Evolutionary conservation across 2,888 invertebrate species (phyloP), one percentile per base, ranked within the genome.

Genomic region (Neoaliturus tenellus): DNA sequence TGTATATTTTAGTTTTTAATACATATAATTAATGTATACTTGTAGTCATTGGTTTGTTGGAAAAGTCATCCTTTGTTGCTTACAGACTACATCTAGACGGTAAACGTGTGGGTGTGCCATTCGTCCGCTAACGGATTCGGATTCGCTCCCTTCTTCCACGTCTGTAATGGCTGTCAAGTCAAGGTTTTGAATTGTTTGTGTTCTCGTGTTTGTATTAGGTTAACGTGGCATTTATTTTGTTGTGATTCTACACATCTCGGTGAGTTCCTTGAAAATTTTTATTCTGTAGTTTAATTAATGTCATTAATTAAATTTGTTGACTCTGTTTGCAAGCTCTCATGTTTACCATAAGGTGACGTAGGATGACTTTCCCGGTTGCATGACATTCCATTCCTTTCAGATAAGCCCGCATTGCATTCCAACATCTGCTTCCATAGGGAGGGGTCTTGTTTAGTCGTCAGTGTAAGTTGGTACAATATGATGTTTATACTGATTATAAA

Each of bases 101-200:
- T 35, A 71, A 71, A 71, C 71, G 71, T 71, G 71, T 71, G 71
- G 71, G 71, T 71, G 71, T 71, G 71, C 71, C 71, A 71, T 71
- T 71, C 41, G 71, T 39, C 39, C 62, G 25, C 25, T 62, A 62
- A 39, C 33, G 17, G 35, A 23, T 23, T 41, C 23, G 39, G 41
- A 35, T 62, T 62, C 28, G 71, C 41, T 71, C 41, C 71, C 39
- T 71, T 41, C 71, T 8, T 20, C 71, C 71, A 71, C 71, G 41
- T 71, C 41, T 71, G 71, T 39, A 71, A 71, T 71, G 71, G 71
- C 41, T 39, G 71, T 71, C 71, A 71, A 71, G 39, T 35, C n/a
- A n/a, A n/a, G 35, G 41, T 39, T 39, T 71, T 71, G 35, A 71
- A 71, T 39, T 71, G 71, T 71, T 71, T 20, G 39, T 71, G 71